Conservation (phyloP, 2,797 vertebrate genomes). For the Crocodylus rhombifer region DNA sequence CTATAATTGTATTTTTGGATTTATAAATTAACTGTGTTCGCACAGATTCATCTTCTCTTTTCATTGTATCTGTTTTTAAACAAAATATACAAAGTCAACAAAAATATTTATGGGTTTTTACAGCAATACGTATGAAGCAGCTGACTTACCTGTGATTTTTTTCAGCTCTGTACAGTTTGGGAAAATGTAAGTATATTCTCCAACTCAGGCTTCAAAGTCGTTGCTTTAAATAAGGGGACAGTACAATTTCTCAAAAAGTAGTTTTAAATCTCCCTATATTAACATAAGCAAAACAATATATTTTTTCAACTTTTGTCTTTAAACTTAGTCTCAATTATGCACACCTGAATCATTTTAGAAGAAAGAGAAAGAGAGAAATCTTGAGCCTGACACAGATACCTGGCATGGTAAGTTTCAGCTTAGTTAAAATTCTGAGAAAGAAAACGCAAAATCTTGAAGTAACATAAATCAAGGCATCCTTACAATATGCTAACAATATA, state of each 20-base stretch:
- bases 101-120: neutral
- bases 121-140: neutral
- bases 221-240: neutral
- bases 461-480: neutral
- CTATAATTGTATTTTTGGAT: neutral
- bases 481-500: accelerated
- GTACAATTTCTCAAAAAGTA: neutral
- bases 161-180: too few relatives aligned
- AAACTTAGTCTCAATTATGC: neutral
- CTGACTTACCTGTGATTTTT: neutral
- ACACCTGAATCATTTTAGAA: neutral
- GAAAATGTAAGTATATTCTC: too few relatives aligned
- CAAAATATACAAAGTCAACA: neutral
- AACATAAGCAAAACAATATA: neutral
- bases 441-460: neutral
- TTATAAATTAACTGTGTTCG: conserved; percentile 17
- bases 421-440: neutral
- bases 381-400: neutral
- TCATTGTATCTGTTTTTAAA: neutral
- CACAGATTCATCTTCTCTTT: neutral
- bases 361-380: neutral
- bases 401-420: neutral
- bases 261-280: neutral
- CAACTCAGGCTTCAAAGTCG: too few relatives aligned
- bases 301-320: neutral